These are phyloP conservation scores for Cyprinodon variegatus DNA, from an alignment of 2,113 vertebrate genomes.

Conservation along the genomic window DNA sequence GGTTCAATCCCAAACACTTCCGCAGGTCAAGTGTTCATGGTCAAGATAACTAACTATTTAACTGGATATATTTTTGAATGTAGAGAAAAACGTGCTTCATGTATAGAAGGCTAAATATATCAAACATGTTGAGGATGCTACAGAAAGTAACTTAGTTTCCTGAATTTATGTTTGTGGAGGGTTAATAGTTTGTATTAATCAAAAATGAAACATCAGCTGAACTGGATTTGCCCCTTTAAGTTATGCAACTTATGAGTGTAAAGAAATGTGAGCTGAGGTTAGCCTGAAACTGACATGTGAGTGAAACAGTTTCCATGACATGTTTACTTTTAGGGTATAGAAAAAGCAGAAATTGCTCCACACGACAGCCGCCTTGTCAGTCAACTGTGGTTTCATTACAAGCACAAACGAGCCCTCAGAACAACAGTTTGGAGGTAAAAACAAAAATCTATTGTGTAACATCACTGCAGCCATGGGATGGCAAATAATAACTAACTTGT, in stretches of 20 bases:
- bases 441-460: neutral
- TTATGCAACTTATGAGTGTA: neutral
- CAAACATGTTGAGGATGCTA: too few species aligned
- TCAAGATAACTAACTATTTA: too few species aligned
- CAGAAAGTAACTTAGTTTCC: neutral
- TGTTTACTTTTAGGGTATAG: neutral
- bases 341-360: conserved; percentile 1
- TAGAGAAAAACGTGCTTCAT: neutral
- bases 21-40: too few species aligned
- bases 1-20: too few species aligned
- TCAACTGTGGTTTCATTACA: neutral
- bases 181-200: neutral
- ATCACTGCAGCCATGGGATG: neutral
- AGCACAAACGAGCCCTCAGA: neutral
- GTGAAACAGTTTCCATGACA: neutral
- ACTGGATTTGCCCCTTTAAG: conserved; percentile 4
- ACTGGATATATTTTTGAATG: neutral
- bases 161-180: neutral
- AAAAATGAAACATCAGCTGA: neutral
- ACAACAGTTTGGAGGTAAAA: conserved; percentile 4
- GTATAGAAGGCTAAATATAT: too few species aligned
- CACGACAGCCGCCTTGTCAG: neutral
- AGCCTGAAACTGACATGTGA: neutral
- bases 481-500: neutral
- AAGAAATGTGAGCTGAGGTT: neutral